These are phyloP conservation scores for Nycticorax nycticorax DNA, from an alignment of 2,113 vertebrate genomes.

Conservation along the genomic window DNA sequence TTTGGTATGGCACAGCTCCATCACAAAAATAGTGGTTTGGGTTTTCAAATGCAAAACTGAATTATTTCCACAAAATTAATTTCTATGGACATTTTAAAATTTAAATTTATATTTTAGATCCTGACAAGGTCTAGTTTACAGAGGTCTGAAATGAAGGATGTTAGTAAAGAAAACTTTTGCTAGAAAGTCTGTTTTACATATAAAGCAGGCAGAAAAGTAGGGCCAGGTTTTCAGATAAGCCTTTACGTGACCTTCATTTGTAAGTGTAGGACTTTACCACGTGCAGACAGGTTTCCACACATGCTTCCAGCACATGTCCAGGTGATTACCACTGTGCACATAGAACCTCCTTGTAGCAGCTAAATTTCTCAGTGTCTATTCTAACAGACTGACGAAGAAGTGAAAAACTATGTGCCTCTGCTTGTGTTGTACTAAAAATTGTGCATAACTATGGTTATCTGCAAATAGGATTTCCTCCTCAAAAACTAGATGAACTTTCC, in stretches of 20 bases:
- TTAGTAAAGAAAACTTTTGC: neutral
- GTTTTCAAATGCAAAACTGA: neutral
- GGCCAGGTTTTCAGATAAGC: neutral
- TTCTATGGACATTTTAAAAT: neutral
- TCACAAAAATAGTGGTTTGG: neutral
- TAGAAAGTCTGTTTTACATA: neutral
- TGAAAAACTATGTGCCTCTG: neutral
- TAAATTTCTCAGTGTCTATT: neutral
- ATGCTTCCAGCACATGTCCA: neutral
- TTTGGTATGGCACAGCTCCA: neutral
- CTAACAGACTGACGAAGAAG: neutral
- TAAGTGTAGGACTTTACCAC: neutral
- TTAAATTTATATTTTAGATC: neutral
- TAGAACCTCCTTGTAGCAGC: neutral
- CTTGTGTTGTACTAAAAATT: neutral
- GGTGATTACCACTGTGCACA: neutral
- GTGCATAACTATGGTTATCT: neutral
- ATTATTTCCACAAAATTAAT: neutral
- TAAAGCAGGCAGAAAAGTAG: neutral
- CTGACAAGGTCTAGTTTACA: neutral
- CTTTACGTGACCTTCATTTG: neutral
- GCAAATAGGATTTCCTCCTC: neutral
- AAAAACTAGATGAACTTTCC: neutral
- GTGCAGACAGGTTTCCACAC: neutral
- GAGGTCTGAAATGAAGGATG: neutral